Conservation (phyloP, 2,888 invertebrate genomes). For the Macrophya annulata region DNA sequence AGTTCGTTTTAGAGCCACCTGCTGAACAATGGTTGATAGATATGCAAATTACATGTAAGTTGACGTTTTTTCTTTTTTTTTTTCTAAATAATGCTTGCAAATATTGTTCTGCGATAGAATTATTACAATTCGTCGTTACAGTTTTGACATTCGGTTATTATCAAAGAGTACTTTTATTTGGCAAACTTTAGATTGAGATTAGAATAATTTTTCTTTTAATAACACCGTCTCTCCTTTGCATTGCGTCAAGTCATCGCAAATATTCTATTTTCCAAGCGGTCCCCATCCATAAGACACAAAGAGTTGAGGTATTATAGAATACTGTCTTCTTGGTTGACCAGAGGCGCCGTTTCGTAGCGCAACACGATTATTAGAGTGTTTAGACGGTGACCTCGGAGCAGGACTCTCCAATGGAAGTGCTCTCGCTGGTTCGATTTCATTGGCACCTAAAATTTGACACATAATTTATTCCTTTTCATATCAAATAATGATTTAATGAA, state of each 20-base stretch:
- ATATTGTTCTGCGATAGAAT: conserved; percentile 5
- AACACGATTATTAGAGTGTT: conserved; percentile 67
- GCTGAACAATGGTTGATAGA: not conserved
- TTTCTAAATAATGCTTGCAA: not conserved
- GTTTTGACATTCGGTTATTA: conserved; percentile 1
- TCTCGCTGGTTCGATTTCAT: conserved; percentile 23
- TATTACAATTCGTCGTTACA: not conserved
- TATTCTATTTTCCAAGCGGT: conserved; percentile 78
- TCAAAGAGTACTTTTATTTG: conserved; percentile 42
- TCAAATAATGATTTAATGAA: not conserved
- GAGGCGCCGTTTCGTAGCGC: conserved; percentile 67
- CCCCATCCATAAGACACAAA: conserved; percentile 82
- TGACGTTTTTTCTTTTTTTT: not conserved
- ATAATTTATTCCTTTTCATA: not conserved
- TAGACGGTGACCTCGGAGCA: conserved; percentile 26
- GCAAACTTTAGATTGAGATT: conserved; percentile 48
- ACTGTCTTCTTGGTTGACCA: conserved; percentile 72
- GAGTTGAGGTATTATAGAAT: conserved; percentile 80
- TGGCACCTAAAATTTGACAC: not conserved
- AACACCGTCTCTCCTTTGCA: not conserved
- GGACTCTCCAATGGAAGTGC: conserved; percentile 50
- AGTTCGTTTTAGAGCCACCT: not conserved
- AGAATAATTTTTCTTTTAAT: conserved; percentile 24
- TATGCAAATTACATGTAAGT: not conserved
- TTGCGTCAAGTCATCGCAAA: not conserved